Percentiles rank a stretch among this genome's conserved stretches.
Evolutionary conservation across 1,140 invertebrate genomes (phyloP).

Genomic region (Propsilocerus akamusi): DNA sequence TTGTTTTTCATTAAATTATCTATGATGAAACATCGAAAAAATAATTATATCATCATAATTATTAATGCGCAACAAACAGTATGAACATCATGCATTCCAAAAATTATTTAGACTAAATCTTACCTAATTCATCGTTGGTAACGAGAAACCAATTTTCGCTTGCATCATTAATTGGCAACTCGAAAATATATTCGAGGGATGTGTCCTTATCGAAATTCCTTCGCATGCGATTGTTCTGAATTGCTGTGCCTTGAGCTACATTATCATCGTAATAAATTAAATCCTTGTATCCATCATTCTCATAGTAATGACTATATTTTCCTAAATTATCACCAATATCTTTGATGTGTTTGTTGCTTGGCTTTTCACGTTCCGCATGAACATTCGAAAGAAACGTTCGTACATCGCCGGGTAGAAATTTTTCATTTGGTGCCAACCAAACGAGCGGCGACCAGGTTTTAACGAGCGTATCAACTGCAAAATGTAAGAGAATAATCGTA

Average conservation of each 20-base stretch:
- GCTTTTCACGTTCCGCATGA: conserved; percentile 16
- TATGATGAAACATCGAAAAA: conserved; percentile 12
- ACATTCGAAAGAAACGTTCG: conserved; percentile 38
- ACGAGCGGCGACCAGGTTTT: conserved; percentile 40
- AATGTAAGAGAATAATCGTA: background rate
- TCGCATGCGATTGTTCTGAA: background rate
- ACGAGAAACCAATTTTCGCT: conserved; percentile 29
- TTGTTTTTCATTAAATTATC: conserved; percentile 30
- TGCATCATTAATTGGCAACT: conserved; percentile 14
- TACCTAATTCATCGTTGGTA: conserved; percentile 31
- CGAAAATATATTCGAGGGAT: conserved; percentile 5
- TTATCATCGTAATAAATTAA: conserved; percentile 2
- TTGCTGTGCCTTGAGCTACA: background rate
- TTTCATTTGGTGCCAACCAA: conserved; percentile 39
- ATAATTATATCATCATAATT: too few relatives aligned
- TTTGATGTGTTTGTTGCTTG: background rate
- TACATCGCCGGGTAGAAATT: conserved; percentile 36
- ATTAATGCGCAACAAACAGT: too few relatives aligned
- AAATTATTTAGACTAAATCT: conserved; percentile 5
- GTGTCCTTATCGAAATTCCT: background rate
- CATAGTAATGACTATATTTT: conserved; percentile 6
- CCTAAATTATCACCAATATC: background rate
- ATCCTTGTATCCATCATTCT: conserved; percentile 8
- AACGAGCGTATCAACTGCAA: conserved; percentile 29
- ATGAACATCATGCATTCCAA: background rate